Conservation (phyloP, 1,140 invertebrate species). For the Drosophila bocki region DNA sequence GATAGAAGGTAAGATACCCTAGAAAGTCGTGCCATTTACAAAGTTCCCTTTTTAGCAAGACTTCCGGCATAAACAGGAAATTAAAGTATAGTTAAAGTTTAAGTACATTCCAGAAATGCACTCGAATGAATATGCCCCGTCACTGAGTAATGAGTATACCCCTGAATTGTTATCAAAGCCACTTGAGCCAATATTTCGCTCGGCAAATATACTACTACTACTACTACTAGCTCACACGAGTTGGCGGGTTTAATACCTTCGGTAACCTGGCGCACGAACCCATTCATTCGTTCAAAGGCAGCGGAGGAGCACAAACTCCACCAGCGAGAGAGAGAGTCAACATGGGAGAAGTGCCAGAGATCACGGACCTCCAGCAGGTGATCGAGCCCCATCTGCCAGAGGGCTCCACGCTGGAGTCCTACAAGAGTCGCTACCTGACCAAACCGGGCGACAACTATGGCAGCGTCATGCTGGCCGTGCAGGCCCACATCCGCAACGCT, state of each 20-base stretch:
- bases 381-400: constrained; percentile 62
- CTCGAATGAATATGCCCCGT: constrained; percentile 6
- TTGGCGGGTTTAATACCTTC: constrained; percentile 35
- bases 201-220: constrained; percentile 16
- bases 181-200: constrained; percentile 58
- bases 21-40: too few species aligned
- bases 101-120: background rate
- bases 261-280: background rate
- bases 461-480: constrained; percentile 86
- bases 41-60: background rate
- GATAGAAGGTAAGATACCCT: background rate
- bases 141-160: constrained; percentile 7
- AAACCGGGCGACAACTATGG: constrained; percentile 88
- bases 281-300: constrained; percentile 40
- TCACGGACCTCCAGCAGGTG: constrained; percentile 63
- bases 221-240: background rate
- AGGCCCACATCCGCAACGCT: constrained; percentile 53
- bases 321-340: background rate
- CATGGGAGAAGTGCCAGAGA: constrained; percentile 73
- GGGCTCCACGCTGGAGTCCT: constrained; percentile 57
- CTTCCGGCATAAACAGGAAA: background rate
- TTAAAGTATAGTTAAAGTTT: background rate
- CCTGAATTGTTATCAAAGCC: constrained; percentile 42
- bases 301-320: constrained; percentile 12
- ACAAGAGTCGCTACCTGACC: constrained; percentile 83